phyloP scores from a whole-genome alignment of 2,113 vertebrate species.

The Tachysurus fulvidraco region DNA sequence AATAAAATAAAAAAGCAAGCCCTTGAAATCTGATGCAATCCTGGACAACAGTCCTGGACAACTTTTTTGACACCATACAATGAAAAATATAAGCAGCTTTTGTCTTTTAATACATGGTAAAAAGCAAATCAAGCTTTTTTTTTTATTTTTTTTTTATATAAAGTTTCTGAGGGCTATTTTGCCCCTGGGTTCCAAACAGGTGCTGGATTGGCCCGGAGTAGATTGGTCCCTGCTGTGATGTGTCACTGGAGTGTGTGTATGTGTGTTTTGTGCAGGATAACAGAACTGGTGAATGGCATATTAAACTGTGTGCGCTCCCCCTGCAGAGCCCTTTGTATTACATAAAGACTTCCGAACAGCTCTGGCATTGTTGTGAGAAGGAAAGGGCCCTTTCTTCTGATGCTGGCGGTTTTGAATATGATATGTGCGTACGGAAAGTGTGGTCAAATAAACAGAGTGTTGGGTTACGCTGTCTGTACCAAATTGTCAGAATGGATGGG shows the following conservation, averaged over 20 bases:
- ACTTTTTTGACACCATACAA: not conserved
- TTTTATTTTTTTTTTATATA: no score
- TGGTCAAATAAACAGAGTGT: slow-evolving; percentile 71
- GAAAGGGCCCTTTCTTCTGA: slow-evolving; percentile 60
- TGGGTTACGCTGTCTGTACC: slow-evolving; percentile 67
- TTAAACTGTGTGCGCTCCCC: slow-evolving; percentile 53
- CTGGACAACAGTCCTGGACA: not conserved
- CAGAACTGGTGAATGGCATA: slow-evolving; percentile 47
- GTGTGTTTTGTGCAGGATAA: slow-evolving; percentile 28
- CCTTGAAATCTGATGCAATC: not conserved
- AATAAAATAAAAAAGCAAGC: not conserved
- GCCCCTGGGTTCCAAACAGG: slow-evolving; percentile 27
- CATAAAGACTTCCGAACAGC: slow-evolving; percentile 62
- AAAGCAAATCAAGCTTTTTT: not conserved
- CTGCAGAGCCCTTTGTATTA: slow-evolving; percentile 54
- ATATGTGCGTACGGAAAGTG: slow-evolving; percentile 63
- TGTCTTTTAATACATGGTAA: not conserved
- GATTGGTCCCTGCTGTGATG: slow-evolving; percentile 14
- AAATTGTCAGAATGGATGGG: slow-evolving; percentile 65
- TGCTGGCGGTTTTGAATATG: slow-evolving; percentile 67
- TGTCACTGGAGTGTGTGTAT: slow-evolving; percentile 14
- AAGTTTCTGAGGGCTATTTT: not conserved
- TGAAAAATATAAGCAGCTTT: not conserved
- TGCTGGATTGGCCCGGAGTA: slow-evolving; percentile 13
- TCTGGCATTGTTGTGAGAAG: slow-evolving; percentile 60